Conservation (phyloP, 2,888 invertebrate genomes). For the Prenolepis imparis region DNA sequence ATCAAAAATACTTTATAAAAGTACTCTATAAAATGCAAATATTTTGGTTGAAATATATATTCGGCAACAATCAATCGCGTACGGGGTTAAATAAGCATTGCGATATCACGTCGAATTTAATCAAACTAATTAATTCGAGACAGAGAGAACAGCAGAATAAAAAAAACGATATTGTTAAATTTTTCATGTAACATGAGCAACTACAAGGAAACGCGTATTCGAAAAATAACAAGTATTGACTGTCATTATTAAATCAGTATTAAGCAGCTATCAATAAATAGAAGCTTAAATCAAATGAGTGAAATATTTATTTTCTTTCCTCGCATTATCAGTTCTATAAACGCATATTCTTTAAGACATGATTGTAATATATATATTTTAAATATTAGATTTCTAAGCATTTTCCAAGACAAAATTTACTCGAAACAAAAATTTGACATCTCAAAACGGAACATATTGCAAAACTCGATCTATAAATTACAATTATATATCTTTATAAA, state of each 20-base stretch:
- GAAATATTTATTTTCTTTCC: slow-evolving; percentile 7
- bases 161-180: slow-evolving; percentile 5
- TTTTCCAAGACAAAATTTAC: background rate
- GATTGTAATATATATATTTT: background rate
- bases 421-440: background rate
- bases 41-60: background rate
- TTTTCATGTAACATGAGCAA: background rate
- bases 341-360: background rate
- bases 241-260: background rate
- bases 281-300: background rate
- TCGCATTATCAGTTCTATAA: background rate
- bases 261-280: background rate
- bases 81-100: slow-evolving; percentile 4
- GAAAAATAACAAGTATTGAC: background rate
- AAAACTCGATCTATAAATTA: background rate
- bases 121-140: slow-evolving; percentile 22
- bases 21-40: slow-evolving; percentile 31
- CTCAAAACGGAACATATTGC: background rate
- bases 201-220: background rate
- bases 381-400: background rate
- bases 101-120: slow-evolving; percentile 25
- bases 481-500: background rate
- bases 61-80: slow-evolving; percentile 8
- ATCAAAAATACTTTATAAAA: background rate
- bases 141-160: background rate